Base-by-base conservation (phyloP, 1,140 invertebrate species). In the Neodiprion virginianus region DNA sequence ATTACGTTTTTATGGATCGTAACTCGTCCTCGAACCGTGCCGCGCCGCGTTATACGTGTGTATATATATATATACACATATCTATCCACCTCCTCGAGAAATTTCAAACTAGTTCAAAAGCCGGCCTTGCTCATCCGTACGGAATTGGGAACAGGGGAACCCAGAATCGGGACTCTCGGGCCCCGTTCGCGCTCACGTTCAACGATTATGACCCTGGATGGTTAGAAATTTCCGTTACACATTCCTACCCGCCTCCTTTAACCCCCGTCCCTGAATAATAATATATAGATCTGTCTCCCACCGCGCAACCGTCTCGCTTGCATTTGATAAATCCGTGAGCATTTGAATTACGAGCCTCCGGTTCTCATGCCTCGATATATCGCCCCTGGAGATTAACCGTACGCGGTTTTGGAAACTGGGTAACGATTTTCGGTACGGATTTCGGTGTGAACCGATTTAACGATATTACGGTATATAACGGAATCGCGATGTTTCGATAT, bases 1-100 rank as follows among this genome's bases (percentile, higher is more conserved):
- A 40, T 68, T 68, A 40, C 67, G 67, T 68, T 68, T 68, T 68
- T 68, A 68, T 68, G 67, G 67, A 68, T 68, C 67, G 67, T 68
- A 68, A 68, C 28, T 68, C 67, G 50, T 53, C 2, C 50, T 2
- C 50, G 1, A 10, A 10, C n/a, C 50, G 50, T n/a, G 1, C 50
- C 10, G 50, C n/a, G 50, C n/a, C 10, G 50, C 50, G 50, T 10
- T 11, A 53, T 53, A 53, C 50, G 50, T 11, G 50, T 11, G n/a
- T 53, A 53, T 11, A 21, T 21, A 21, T 11, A 53, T 21, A 21
- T 21, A 21, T 21, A 21, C 17, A 21, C 17, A 21, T 21, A 21
- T 21, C 0, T 21, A 21, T 21, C 17, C 17, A 21, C n/a, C 53
- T 11, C 10, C 10, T n/a, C n/a, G 21, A 40, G 17, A 17, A 68